These are phyloP conservation scores for Cichladusa arquata DNA, from an alignment of 2,113 vertebrate genomes.

Conservation along the genomic window DNA sequence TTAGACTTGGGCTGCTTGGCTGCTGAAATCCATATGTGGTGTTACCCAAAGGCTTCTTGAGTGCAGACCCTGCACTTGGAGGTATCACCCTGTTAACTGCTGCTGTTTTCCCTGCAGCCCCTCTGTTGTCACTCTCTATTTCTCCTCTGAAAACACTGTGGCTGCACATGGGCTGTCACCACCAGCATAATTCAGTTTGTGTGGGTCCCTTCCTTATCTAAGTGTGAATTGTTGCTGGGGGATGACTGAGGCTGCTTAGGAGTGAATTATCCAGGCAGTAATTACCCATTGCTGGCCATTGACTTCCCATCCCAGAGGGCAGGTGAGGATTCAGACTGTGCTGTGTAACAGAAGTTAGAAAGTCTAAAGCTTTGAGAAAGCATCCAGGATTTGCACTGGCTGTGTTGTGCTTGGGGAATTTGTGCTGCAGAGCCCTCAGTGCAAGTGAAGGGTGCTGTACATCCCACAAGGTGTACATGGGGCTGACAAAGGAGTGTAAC, in stretches of 20 bases:
- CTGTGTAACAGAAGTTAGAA: background rate
- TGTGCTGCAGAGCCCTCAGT: background rate
- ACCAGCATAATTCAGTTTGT: background rate
- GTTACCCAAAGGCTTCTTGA: background rate
- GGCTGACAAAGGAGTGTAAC: background rate
- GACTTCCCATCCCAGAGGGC: background rate
- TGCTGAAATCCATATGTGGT: background rate
- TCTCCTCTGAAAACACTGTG: background rate
- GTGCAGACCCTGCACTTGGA: background rate
- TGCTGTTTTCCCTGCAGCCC: background rate
- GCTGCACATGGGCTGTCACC: background rate
- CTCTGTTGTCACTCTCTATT: background rate
- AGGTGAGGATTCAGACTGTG: background rate
- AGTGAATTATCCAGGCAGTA: background rate
- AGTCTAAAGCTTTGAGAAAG: background rate
- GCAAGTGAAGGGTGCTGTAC: background rate
- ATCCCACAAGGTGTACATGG: fast-evolving
- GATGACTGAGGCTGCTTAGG: background rate
- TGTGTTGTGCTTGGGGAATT: background rate
- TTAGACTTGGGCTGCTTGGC: background rate
- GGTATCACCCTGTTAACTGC: background rate
- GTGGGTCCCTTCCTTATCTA: background rate
- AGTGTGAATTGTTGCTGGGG: background rate
- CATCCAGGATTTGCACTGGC: background rate
- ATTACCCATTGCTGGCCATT: background rate